Base-by-base conservation (phyloP, 2,113 vertebrate genomes). In the Cepphus grylle region DNA sequence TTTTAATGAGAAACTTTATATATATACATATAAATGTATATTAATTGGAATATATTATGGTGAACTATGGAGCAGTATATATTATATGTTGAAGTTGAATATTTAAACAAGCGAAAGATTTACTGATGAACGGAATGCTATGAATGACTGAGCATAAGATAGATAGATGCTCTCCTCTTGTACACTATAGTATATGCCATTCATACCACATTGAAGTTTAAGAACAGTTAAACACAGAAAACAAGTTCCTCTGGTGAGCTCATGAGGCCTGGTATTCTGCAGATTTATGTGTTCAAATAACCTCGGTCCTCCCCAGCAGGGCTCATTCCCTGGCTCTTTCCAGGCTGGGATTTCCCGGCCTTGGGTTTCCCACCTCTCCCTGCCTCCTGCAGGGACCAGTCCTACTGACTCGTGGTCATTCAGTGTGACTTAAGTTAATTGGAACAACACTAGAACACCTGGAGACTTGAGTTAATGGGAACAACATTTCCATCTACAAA, bases 1-100 rank as follows among this genome's bases (percentile, higher is more conserved):
- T 98, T 98, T 98, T 97, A 95, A 95, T 96, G 96, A 89, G 42
- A 97, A 95, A 97, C 97, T 98, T 97, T 97, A 94, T 97, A 95
- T 91, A 87, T 92, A 92, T 91, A 96, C 93, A 93, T 96, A 93
- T 91, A 97, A 95, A 94, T 97, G 94, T 96, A 93, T 96, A 97
- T 83, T 96, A 91, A 83, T 97, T 97, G 97, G 96, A 91, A 82
- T 98, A 97, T 97, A 97, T 97, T 98, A 98, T 97, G 97, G 98
- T 98, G 97, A 97, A 97, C 98, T 96, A 72, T 91, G 97, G 98
- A 98, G 97, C 96, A 96, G 97, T 97, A 97, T 96, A 85, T 94
- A 95, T 97, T 98, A 88, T 97, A 94, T 98, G 97, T 98, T 88
- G 93, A 97, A 97, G 76, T 43, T 93, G 96, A 97, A 58, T 97